These are phyloP conservation scores for Proteles cristata DNA, from an alignment of 2,113 vertebrate species.

Conservation along the genomic window DNA sequence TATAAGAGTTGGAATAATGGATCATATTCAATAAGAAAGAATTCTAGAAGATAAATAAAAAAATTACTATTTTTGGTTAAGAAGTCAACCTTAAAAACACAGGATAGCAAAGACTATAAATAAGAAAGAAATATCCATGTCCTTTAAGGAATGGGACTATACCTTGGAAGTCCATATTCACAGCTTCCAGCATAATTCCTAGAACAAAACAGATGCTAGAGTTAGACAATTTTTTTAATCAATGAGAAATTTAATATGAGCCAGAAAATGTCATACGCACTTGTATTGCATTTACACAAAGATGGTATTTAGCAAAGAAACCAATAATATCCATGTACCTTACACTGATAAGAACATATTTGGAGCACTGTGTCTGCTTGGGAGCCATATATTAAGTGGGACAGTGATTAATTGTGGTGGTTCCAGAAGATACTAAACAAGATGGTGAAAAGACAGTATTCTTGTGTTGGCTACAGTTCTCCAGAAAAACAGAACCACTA, in stretches of 20 bases:
- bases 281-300: background rate
- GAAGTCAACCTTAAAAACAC: background rate
- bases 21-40: slow-evolving; percentile 17
- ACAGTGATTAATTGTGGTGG: background rate
- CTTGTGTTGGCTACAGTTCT: background rate
- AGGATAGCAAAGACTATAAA: background rate
- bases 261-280: background rate
- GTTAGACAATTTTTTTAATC: background rate
- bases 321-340: background rate
- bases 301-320: background rate
- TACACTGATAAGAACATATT: background rate
- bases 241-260: background rate
- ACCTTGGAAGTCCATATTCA: background rate
- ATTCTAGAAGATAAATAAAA: slow-evolving; percentile 18
- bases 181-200: background rate
- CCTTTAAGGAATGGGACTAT: background rate
- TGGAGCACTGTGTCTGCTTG: background rate
- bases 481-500: background rate
- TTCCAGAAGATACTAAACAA: background rate
- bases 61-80: background rate
- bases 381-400: background rate
- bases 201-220: background rate
- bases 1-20: background rate
- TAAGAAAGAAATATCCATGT: background rate
- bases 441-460: background rate